These are phyloP conservation scores for Micromys minutus DNA, from an alignment of 2,113 vertebrate species.

Conservation along the genomic window DNA sequence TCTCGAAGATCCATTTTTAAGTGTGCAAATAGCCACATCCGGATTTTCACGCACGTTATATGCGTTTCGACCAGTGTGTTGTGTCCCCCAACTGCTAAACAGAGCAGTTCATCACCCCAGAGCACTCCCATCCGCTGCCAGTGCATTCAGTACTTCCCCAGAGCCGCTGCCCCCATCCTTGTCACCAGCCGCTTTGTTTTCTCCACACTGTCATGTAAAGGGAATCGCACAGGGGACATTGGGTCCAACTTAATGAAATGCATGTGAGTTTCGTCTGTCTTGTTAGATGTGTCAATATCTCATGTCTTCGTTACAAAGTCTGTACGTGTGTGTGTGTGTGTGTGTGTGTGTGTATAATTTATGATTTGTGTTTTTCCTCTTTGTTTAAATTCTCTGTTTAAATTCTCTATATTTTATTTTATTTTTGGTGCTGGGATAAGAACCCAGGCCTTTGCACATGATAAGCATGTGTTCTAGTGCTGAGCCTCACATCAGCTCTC, in stretches of 20 bases:
- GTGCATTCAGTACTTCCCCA: not conserved
- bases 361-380: conserved; percentile 23
- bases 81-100: not conserved
- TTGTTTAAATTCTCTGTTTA: conserved; percentile 5
- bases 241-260: not conserved
- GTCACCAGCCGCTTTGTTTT: not conserved
- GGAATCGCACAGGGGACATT: not conserved
- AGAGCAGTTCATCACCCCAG: not conserved
- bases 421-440: not conserved
- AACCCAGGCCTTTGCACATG: not conserved
- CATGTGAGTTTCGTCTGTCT: not conserved
- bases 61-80: not conserved
- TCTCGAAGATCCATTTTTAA: not conserved
- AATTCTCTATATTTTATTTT: conserved; percentile 20
- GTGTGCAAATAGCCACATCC: not conserved
- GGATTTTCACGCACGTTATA: not conserved
- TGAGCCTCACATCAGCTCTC: not conserved
- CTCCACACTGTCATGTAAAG: not conserved
- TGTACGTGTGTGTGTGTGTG: not conserved
- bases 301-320: not conserved
- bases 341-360: not conserved
- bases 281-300: not conserved
- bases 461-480: not conserved
- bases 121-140: not conserved
- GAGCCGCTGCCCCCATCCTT: not conserved